These are phyloP conservation scores for Eurystomus glaucurus DNA, from an alignment of 2,797 vertebrate species.

Conservation along the genomic window DNA sequence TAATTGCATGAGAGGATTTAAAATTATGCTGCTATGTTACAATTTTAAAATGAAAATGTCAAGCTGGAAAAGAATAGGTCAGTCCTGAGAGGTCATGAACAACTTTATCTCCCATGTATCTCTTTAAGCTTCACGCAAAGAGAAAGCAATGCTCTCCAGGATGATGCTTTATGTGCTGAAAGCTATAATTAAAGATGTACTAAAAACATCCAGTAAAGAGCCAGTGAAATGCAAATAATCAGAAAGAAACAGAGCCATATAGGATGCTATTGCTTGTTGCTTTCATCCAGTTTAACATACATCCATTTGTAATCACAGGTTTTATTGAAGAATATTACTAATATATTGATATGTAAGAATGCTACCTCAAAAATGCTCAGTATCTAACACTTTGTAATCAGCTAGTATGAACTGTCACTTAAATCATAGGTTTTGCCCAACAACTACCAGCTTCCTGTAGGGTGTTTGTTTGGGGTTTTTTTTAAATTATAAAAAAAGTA, in stretches of 20 bases:
- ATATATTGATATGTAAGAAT: neutral
- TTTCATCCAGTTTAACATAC: neutral
- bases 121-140: neutral
- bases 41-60: neutral
- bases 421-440: neutral
- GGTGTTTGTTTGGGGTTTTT: neutral
- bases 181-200: neutral
- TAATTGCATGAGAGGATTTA: neutral
- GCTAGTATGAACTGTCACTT: neutral
- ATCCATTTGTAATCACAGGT: neutral
- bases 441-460: neutral
- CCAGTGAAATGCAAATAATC: neutral
- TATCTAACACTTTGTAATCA: neutral
- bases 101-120: neutral
- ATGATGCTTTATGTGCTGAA: neutral
- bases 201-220: neutral
- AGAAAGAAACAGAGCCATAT: neutral
- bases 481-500: too few relatives aligned
- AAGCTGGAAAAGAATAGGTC: neutral
- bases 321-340: neutral
- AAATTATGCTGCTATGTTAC: neutral
- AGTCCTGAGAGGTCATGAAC: neutral
- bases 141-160: neutral
- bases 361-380: rapidly evolving
- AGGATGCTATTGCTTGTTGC: neutral